Evolutionary conservation across 2,888 invertebrate species (phyloP).

Genomic region (Notocelia uddmanniana): DNA sequence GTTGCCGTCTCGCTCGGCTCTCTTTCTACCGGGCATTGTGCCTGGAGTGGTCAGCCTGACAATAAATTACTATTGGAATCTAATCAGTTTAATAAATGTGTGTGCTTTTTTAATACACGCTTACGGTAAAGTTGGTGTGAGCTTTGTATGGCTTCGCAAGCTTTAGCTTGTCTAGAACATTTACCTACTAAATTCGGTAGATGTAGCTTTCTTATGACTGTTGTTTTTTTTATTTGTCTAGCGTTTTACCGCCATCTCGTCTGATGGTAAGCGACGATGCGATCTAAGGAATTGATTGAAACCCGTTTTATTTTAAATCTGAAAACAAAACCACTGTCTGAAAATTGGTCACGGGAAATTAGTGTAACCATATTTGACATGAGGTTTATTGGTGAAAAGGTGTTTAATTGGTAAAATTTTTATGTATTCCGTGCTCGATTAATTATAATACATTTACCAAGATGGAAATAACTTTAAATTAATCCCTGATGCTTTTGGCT

Average conservation of each 20-base stretch:
- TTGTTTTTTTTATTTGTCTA: no score
- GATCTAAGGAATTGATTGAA: neutral
- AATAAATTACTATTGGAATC: slow-evolving; percentile 85
- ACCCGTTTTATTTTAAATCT: neutral
- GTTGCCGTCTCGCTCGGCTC: slow-evolving; percentile 72
- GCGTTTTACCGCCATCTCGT: no score
- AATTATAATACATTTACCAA: no score
- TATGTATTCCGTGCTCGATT: no score
- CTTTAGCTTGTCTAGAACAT: neutral
- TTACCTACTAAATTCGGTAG: neutral
- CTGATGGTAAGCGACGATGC: no score
- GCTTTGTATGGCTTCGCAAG: neutral
- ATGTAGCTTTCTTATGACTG: neutral
- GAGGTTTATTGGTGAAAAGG: neutral
- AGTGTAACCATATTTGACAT: neutral
- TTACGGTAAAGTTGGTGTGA: slow-evolving; percentile 45
- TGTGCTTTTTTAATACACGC: slow-evolving; percentile 71
- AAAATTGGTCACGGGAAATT: neutral
- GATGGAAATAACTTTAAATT: no score
- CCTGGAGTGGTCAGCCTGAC: slow-evolving; percentile 73
- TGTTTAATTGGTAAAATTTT: no score
- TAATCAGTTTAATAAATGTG: slow-evolving; percentile 84
- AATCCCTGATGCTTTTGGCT: no score
- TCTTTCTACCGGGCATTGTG: slow-evolving; percentile 83
- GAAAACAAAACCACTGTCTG: neutral